Conservation (phyloP, 2,888 invertebrate genomes). For the Penaeus monodon region DNA sequence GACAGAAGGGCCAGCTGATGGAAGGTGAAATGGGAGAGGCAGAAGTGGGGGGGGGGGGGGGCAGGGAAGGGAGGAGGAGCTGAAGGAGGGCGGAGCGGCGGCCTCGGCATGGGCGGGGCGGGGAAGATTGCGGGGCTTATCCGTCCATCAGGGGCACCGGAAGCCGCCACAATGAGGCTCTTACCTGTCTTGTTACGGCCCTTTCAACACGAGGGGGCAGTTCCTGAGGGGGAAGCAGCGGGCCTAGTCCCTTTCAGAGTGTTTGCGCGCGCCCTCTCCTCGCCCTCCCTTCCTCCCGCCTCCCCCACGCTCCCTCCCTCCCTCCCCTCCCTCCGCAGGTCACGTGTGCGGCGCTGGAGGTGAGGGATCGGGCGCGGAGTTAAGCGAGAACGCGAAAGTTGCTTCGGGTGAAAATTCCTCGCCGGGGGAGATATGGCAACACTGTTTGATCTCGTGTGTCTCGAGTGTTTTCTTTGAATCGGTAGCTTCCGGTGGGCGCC, state of each 20-base stretch:
- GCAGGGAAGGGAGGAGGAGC: not conserved
- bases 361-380: not conserved
- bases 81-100: not conserved
- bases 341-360: not conserved
- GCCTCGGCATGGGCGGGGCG: not conserved
- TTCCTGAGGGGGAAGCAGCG: not conserved
- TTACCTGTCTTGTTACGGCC: slow-evolving; percentile 37
- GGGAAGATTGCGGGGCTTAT: not conserved
- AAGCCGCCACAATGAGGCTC: slow-evolving; percentile 20
- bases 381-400: not conserved
- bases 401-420: not conserved
- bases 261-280: too few relatives aligned
- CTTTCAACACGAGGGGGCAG: slow-evolving; percentile 33
- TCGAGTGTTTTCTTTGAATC: slow-evolving; percentile 7
- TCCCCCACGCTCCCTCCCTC: too few relatives aligned
- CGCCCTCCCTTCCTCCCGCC: too few relatives aligned
- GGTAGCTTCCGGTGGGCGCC: slow-evolving; percentile 6
- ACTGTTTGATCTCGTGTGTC: not conserved
- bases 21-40: not conserved
- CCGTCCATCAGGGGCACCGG: slow-evolving; percentile 6
- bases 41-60: not conserved
- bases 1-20: not conserved
- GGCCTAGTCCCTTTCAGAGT: not conserved
- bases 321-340: not conserved
- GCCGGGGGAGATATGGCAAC: not conserved